These are phyloP conservation scores for Plumapathes pennacea DNA, from an alignment of 92 coral and sea anemone species.

Conservation along the genomic window DNA sequence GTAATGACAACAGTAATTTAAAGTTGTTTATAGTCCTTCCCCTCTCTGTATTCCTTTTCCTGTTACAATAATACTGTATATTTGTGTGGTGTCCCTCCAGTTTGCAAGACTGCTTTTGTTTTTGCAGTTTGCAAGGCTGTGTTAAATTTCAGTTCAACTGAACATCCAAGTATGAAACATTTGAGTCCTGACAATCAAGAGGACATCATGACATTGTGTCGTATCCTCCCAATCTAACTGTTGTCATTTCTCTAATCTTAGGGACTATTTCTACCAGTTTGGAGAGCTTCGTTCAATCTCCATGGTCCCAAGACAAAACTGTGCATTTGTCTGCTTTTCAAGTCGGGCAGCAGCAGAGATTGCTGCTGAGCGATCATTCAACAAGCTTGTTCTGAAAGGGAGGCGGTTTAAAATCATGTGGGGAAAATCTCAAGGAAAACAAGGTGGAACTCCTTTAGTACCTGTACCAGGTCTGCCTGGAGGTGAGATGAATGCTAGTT, in stretches of 20 bases:
- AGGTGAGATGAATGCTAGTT: slow-evolving; percentile 37
- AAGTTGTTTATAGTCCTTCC: no score
- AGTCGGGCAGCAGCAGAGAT: slow-evolving; percentile 86
- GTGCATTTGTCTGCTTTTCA: slow-evolving; percentile 98
- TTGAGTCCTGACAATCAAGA: no score
- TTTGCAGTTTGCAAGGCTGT: no score
- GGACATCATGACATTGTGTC: no score
- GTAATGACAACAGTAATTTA: slow-evolving; percentile 25
- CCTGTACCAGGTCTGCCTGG: slow-evolving; percentile 99
- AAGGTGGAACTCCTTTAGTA: slow-evolving; percentile 74
- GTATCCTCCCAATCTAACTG: no score
- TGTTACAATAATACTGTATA: no score
- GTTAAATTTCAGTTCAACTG: no score
- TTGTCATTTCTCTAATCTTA: slow-evolving; percentile 16
- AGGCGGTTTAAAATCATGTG: slow-evolving; percentile 94
- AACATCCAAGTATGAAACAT: no score
- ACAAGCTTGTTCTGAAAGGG: slow-evolving; percentile 92
- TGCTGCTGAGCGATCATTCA: slow-evolving; percentile 94
- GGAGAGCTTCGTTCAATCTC: slow-evolving; percentile 98
- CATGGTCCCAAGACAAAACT: slow-evolving; percentile 98
- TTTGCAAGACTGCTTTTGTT: no score
- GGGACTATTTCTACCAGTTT: slow-evolving; percentile 98
- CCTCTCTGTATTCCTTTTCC: no score
- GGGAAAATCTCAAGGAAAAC: slow-evolving; percentile 94
- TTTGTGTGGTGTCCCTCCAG: no score